Evolutionary conservation across 2,888 invertebrate genomes (phyloP).

Genomic region (Apotomis turbidana): DNA sequence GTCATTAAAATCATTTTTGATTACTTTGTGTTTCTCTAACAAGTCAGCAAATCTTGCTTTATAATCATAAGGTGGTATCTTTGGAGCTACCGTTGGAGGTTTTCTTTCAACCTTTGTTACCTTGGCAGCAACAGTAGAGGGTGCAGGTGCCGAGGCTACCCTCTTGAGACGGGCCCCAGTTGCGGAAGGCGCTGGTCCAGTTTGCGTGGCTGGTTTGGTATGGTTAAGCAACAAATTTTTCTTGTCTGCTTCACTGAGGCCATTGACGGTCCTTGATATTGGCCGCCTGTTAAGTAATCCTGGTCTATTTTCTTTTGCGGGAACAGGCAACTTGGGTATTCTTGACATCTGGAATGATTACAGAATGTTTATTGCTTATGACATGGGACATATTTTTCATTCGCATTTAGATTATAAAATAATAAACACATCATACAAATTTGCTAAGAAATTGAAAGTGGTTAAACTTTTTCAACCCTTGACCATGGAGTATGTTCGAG

Average conservation of each 20-base stretch:
- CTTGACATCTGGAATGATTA: conserved; percentile 72
- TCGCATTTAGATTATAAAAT: too few relatives aligned
- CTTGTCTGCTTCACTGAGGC: conserved; percentile 73
- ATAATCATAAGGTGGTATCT: conserved; percentile 86
- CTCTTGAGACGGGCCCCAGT: conserved; percentile 69
- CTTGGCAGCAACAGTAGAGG: conserved; percentile 60
- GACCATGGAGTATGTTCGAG: too few relatives aligned
- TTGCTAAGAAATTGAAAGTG: too few relatives aligned
- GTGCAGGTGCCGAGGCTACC: conserved; percentile 66
- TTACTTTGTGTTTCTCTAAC: conserved; percentile 82
- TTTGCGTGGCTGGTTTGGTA: conserved; percentile 59
- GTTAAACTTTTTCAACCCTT: too few relatives aligned
- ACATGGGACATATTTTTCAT: too few relatives aligned
- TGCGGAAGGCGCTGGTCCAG: conserved; percentile 46
- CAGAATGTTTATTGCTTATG: not conserved
- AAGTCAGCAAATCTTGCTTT: conserved; percentile 86
- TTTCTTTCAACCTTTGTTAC: conserved; percentile 71
- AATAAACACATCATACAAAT: too few relatives aligned
- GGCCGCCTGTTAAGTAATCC: conserved; percentile 60
- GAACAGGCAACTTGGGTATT: conserved; percentile 72
- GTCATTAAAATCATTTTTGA: conserved; percentile 80
- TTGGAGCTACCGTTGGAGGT: conserved; percentile 72
- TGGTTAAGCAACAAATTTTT: conserved; percentile 72
- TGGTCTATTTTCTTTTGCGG: conserved; percentile 71
- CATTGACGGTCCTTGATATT: conserved; percentile 60